phyloP scores from a whole-genome alignment of 2,888 invertebrate genomes.

The Adela reaumurella region DNA sequence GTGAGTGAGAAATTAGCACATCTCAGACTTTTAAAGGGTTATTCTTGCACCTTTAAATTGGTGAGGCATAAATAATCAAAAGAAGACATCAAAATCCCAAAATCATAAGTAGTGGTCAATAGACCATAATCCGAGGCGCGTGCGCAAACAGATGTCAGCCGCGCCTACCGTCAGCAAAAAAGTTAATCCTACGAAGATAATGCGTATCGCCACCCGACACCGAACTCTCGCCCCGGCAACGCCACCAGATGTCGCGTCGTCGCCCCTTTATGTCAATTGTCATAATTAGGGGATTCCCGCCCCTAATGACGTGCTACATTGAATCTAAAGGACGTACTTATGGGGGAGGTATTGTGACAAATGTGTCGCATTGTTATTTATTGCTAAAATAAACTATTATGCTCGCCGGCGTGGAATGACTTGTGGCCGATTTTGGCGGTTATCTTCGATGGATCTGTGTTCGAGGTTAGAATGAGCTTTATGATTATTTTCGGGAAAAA shows the following conservation, averaged over 20 bases:
- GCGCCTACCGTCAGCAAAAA: not conserved
- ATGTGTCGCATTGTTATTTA: not conserved
- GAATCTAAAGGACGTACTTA: conserved; percentile 43
- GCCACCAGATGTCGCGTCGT: conserved; percentile 34
- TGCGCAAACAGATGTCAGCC: not conserved
- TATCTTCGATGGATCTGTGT: no score
- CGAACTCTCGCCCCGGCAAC: conserved; percentile 18
- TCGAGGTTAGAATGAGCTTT: no score
- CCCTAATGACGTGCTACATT: conserved; percentile 51
- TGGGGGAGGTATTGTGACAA: conserved; percentile 17
- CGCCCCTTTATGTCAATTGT: conserved; percentile 48
- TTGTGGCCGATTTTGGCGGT: not conserved
- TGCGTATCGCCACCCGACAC: conserved; percentile 36
- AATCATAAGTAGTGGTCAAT: no score
- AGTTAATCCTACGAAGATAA: conserved; percentile 18
- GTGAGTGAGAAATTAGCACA: no score
- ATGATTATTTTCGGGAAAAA: no score
- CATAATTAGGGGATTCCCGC: conserved; percentile 53
- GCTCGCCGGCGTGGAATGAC: not conserved
- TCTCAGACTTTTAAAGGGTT: no score
- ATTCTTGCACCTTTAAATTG: no score
- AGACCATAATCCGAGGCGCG: no score
- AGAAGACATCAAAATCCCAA: no score
- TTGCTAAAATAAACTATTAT: not conserved
- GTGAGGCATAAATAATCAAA: no score